Evolutionary conservation across 2,888 invertebrate species (phyloP).

Genomic region (Phorcus lineatus): DNA sequence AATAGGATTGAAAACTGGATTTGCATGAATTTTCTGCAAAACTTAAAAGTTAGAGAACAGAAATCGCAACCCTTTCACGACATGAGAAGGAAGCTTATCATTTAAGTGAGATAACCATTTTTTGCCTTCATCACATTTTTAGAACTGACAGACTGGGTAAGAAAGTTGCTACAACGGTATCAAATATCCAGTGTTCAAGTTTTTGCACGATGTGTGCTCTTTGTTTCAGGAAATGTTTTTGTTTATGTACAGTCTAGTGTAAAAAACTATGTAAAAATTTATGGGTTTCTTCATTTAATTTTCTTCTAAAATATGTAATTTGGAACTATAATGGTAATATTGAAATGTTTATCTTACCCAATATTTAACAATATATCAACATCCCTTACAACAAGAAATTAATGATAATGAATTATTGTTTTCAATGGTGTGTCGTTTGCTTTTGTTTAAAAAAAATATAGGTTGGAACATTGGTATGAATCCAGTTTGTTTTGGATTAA

Average conservation of each 20-base stretch:
- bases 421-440: no score
- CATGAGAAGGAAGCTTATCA: not conserved
- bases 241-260: not conserved
- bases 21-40: no score
- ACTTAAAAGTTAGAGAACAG: not conserved
- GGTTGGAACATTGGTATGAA: no score
- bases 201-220: not conserved
- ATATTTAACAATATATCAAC: no score
- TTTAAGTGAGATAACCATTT: not conserved
- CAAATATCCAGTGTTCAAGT: not conserved
- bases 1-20: not conserved
- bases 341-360: no score
- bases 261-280: not conserved
- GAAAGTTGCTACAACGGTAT: not conserved
- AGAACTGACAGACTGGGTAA: not conserved
- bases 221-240: not conserved
- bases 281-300: not conserved
- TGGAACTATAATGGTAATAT: no score
- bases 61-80: not conserved
- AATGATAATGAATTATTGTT: no score
- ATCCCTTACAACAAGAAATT: no score
- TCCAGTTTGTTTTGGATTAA: no score
- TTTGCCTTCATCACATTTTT: not conserved
- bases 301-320: no score
- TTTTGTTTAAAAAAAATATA: no score